These are phyloP conservation scores for Proteles cristata DNA, from an alignment of 2,113 vertebrate species.

Conservation along the genomic window DNA sequence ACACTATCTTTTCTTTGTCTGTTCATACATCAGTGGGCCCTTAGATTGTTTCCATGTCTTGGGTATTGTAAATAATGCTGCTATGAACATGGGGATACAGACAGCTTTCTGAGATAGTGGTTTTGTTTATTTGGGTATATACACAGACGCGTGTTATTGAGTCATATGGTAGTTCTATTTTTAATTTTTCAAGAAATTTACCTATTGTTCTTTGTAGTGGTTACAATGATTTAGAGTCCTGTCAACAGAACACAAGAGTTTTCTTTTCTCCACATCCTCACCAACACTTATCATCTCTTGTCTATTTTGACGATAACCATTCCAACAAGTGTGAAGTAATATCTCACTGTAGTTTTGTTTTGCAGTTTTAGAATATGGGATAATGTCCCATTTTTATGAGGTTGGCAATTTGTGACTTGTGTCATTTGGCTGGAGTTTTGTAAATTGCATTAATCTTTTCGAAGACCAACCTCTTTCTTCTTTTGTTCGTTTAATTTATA, in stretches of 20 bases:
- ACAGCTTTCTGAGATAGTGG: not conserved
- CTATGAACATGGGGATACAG: not conserved
- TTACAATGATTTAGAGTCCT: not conserved
- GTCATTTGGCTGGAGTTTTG: too few relatives aligned
- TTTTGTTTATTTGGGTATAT: not conserved
- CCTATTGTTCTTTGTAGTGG: not conserved
- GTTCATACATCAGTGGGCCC: not conserved
- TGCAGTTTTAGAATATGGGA: not conserved
- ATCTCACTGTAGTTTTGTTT: not conserved
- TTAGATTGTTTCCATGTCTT: not conserved
- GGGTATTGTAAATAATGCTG: not conserved
- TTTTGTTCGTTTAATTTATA: too few relatives aligned
- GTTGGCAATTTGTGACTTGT: too few relatives aligned
- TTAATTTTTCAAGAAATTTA: not conserved
- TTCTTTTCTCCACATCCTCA: not conserved
- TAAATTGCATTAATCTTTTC: too few relatives aligned
- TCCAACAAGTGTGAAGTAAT: not conserved
- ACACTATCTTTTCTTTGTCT: not conserved
- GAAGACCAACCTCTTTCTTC: too few relatives aligned
- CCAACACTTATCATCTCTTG: not conserved
- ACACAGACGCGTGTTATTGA: not conserved
- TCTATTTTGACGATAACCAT: not conserved
- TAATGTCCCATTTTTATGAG: too few relatives aligned
- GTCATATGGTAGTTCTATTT: not conserved
- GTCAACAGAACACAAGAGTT: not conserved